These are phyloP conservation scores for Clarias fuscus DNA, from an alignment of 2,797 vertebrate genomes.

Conservation along the genomic window DNA sequence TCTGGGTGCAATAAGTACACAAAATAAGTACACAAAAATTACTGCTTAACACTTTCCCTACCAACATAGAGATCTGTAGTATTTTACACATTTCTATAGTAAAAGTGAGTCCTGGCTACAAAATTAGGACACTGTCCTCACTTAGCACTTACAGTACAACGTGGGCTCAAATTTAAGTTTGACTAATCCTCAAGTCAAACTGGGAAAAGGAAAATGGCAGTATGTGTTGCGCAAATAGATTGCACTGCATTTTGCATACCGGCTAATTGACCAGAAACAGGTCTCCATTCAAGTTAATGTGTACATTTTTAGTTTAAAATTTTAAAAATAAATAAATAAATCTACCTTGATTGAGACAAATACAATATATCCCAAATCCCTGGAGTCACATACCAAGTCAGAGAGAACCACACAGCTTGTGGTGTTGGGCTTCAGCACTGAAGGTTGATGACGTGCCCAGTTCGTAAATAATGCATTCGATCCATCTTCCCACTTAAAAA, in stretches of 20 bases:
- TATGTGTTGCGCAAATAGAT: background rate
- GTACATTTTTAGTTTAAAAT: background rate
- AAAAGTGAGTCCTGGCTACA: no score
- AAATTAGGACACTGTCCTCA: background rate
- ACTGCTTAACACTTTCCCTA: background rate
- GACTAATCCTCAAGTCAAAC: background rate
- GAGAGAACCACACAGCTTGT: slow-evolving; percentile 85
- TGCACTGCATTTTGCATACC: background rate
- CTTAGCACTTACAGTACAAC: no score
- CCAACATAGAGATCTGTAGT: background rate
- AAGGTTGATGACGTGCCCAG: slow-evolving; percentile 84
- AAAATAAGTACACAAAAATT: background rate
- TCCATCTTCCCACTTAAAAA: slow-evolving; percentile 83
- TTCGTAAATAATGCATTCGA: slow-evolving; percentile 81
- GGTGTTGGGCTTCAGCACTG: slow-evolving; percentile 63
- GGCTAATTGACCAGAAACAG: background rate
- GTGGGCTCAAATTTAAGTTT: background rate
- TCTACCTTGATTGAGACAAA: background rate
- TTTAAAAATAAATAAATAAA: background rate
- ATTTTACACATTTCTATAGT: background rate
- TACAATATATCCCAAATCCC: background rate
- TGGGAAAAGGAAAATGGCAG: background rate
- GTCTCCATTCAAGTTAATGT: background rate
- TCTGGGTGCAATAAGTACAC: background rate
- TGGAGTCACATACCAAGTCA: slow-evolving; percentile 70